Evolutionary conservation across 2,797 vertebrate genomes (phyloP), one percentile per base, ranked within the genome.

Genomic region (Crocodylus rhombifer): DNA sequence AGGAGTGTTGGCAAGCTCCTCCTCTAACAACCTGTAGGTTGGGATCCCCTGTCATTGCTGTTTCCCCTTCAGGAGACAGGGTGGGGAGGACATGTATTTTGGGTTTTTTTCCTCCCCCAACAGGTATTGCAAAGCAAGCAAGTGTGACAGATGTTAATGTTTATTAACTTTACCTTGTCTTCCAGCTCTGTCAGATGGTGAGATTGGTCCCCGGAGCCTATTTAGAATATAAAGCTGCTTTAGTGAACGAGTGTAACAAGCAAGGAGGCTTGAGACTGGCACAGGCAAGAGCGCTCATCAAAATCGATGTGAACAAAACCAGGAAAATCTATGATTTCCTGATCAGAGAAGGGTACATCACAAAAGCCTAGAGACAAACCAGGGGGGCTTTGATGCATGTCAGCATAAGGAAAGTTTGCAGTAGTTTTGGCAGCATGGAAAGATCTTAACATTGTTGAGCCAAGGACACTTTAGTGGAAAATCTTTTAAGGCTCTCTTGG

Each of bases 261-360:
- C 99, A 99, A 97, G 99, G 99, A 23, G 99, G 99, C 85, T 98
- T 99, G 94, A 98, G 99, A 76, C 98, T 99, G 81, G 99, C 99
- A 0, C 99, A 99, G 97, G 99, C 99, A 20, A 98, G 99, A 89
- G 98, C 99, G 0, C 99, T 99, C 92, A 99, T 99, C 98, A 99
- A 99, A 98, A 99, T 99, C 89, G 99, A 99, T 5, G 99, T 99
- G 96, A 99, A 99, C 98, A 99, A 99, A 97, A 99, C 99, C 1
- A 98, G 99, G 92, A 99, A 99, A 97, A 99, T 99, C 97, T 99
- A 99, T 21, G 99, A 99, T 95, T 99, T 99, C 97, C 98, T 99
- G 25, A 99, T 99, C 97, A 99, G 99, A 96, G 99, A 99, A 97
- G 99, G 99, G 51, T 98, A 98, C 98, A 99, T 99, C 97, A 99